phyloP scores from a whole-genome alignment of 2,797 vertebrate species.

The Carapus acus region DNA sequence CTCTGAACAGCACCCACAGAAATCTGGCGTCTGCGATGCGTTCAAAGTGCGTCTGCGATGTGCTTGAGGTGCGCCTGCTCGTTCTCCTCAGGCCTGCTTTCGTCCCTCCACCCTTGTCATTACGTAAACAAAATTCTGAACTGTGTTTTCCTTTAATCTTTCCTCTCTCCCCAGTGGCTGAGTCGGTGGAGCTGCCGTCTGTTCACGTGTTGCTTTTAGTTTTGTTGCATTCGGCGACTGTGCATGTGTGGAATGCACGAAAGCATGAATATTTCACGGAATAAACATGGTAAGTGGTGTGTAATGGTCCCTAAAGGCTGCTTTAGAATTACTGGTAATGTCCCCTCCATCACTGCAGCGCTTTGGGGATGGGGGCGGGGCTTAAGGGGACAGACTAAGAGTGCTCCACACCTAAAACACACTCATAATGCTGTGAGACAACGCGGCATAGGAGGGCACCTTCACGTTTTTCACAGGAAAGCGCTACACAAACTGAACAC shows the following conservation, averaged over 20 bases:
- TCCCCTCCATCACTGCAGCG: constrained; percentile 30
- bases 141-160: constrained; percentile 7
- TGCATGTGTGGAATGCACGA: constrained; percentile 43
- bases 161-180: constrained; percentile 12
- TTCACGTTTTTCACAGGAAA: too few species aligned
- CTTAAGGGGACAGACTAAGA: constrained; percentile 26
- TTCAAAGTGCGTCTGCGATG: constrained; percentile 9
- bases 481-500: too few species aligned
- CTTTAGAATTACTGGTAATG: constrained; percentile 49
- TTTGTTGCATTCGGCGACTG: constrained; percentile 39
- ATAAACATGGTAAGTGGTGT: constrained; percentile 66
- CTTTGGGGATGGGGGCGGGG: constrained; percentile 9
- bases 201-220: constrained; percentile 45
- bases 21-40: not conserved
- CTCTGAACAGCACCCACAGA: constrained; percentile 22
- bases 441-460: not conserved
- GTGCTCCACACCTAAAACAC: constrained; percentile 7
- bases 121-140: constrained; percentile 1
- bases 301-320: constrained; percentile 55
- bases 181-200: constrained; percentile 30
- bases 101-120: not conserved
- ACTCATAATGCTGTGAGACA: constrained; percentile 23
- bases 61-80: constrained; percentile 1
- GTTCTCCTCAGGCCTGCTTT: not conserved
- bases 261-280: constrained; percentile 67